These are phyloP conservation scores for Motacilla tschutschensis DNA, from an alignment of 2,113 vertebrate genomes.

Conservation along the genomic window DNA sequence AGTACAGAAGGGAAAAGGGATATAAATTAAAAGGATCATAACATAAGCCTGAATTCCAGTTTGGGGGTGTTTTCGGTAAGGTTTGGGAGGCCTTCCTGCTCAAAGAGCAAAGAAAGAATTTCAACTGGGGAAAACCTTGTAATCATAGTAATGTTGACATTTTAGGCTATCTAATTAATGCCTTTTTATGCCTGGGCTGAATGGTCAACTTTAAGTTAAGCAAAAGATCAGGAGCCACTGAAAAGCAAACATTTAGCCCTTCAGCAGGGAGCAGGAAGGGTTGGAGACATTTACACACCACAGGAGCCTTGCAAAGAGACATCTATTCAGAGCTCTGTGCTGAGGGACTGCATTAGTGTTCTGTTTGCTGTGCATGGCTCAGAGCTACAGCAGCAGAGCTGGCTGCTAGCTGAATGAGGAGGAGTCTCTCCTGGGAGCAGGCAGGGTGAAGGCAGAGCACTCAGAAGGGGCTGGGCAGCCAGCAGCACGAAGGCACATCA, in stretches of 20 bases:
- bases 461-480: not conserved
- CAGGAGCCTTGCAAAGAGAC: not conserved
- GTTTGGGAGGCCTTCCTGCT: not conserved
- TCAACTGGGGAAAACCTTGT: not conserved
- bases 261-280: not conserved
- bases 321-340: not conserved
- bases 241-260: not conserved
- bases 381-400: not conserved
- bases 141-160: not conserved
- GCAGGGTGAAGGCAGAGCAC: not conserved
- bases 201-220: not conserved
- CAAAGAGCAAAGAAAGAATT: not conserved
- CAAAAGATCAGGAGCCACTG: not conserved
- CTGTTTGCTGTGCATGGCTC: not conserved
- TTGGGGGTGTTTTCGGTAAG: not conserved
- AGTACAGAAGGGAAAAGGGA: not conserved
- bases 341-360: not conserved
- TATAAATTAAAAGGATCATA: not conserved
- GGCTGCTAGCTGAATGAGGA: not conserved
- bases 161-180: not conserved
- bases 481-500: not conserved
- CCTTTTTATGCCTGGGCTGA: not conserved
- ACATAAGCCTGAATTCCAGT: not conserved
- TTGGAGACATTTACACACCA: not conserved
- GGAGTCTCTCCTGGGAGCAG: not conserved